phyloP scores from a whole-genome alignment of 2,888 invertebrate species.

The Carabus problematicus region DNA sequence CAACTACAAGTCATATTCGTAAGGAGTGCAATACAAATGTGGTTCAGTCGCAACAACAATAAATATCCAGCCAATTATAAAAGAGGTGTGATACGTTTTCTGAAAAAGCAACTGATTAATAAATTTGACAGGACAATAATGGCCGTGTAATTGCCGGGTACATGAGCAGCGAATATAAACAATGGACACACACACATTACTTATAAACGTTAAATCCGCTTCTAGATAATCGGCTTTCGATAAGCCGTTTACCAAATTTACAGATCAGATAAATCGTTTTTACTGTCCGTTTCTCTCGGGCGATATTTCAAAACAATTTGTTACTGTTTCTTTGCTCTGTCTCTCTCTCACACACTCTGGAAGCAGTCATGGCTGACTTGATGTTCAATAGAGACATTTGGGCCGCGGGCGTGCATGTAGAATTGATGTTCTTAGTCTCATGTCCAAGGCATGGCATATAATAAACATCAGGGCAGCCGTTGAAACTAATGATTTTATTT shows the following conservation, averaged over 20 bases:
- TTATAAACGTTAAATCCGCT: constrained; percentile 13
- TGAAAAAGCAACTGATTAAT: too few relatives aligned
- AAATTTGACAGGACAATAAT: too few relatives aligned
- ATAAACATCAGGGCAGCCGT: not conserved
- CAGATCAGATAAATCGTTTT: constrained; percentile 25
- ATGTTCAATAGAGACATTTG: not conserved
- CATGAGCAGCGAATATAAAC: constrained; percentile 23
- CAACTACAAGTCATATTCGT: too few relatives aligned
- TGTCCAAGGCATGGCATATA: not conserved
- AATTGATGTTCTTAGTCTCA: not conserved
- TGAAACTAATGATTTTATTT: too few relatives aligned
- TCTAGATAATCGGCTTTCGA: constrained; percentile 26
- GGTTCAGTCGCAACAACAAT: too few relatives aligned
- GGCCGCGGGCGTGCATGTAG: too few relatives aligned
- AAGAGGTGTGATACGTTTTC: too few relatives aligned
- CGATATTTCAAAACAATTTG: too few relatives aligned
- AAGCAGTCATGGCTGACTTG: not conserved
- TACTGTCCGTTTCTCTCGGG: not conserved
- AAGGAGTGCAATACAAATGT: too few relatives aligned
- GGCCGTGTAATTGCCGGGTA: not conserved
- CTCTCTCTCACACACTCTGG: not conserved
- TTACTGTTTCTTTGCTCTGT: not conserved
- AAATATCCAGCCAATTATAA: too few relatives aligned
- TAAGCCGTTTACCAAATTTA: constrained; percentile 30
- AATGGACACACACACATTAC: constrained; percentile 25